Percentiles rank a stretch among this genome's conserved stretches.
Conservation (phyloP, 1,140 invertebrate species). For the Mycetomoellerius zeteki region DNA sequence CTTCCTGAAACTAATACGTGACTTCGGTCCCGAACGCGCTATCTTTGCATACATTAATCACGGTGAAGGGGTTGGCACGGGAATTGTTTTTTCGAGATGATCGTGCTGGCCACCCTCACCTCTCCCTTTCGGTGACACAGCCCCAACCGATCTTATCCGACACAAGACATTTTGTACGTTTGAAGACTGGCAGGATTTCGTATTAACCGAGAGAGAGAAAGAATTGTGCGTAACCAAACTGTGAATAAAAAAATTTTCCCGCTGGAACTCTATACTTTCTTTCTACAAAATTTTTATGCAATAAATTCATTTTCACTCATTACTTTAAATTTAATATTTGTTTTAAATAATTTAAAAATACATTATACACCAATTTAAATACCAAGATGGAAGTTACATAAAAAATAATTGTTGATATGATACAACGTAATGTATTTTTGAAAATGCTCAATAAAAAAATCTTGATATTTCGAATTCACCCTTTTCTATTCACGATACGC, state of each 20-base stretch:
- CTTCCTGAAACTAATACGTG: conserved; percentile 69
- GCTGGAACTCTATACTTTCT: not conserved
- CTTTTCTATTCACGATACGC: not conserved
- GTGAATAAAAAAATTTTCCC: not conserved
- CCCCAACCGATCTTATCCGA: conserved; percentile 49
- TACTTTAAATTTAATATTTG: not conserved
- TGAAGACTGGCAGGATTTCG: conserved; percentile 20
- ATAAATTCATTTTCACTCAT: not conserved
- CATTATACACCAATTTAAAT: not conserved
- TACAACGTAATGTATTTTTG: not conserved
- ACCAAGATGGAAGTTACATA: not conserved
- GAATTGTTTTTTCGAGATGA: conserved; percentile 67
- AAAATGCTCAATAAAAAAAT: not conserved
- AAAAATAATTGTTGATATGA: not conserved
- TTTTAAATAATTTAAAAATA: not conserved
- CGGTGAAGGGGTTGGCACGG: conserved; percentile 73
- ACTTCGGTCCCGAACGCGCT: conserved; percentile 58
- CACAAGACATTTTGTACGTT: conserved; percentile 36
- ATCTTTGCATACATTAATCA: conserved; percentile 80
- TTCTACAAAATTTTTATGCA: not conserved
- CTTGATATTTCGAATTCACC: no score
- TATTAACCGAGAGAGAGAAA: not conserved
- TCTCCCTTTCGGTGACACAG: conserved; percentile 38
- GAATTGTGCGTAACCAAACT: not conserved
- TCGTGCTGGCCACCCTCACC: conserved; percentile 33